Evolutionary conservation across 2,888 invertebrate species (phyloP), one percentile per base, ranked within the genome.

Genomic region (Elysia crispata): DNA sequence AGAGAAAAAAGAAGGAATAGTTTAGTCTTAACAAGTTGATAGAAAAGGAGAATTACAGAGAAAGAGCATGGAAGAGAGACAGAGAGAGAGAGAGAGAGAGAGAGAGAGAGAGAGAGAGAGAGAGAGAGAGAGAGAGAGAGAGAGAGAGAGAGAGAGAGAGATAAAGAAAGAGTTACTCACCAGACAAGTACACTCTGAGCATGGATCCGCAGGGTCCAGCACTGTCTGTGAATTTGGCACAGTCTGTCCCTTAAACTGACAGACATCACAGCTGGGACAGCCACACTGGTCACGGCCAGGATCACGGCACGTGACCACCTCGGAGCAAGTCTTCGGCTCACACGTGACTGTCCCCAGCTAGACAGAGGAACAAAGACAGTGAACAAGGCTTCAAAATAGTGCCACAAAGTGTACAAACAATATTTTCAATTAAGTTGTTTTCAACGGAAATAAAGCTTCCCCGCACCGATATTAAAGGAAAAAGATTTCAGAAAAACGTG

Each of bases 161-260:
- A 41, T 3, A 41, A 11, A 41, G 41, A 3, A 41, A 6, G 3
- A 41, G 3, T 11, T 41, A 62, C 86, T 81, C 82, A 89, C 90
- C 84, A 82, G 79, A 80, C 90, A 90, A 1, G 64, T 23, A 83
- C 90, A 90, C 18, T 83, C 80, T 25, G 84, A 80, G 76, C 90
- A 90, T 8, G 77, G 84, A 64, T 89, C 83, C 11, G 69, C 33
- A 0, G 83, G 84, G 62, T 84, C 81, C 25, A 77, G 67, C 50
- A 89, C 87, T 20, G 76, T 81, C 49, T 85, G 83, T 33, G 85
- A 87, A 76, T 86, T 80, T 0, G 50, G 60, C 60, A 84, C 83
- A 1, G 75, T 50, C 1, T 31, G 31, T 3, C 87, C 86, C 49
- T 85, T 76, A 77, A 85, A 86, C 33, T 74, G 50, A 82, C 90